Evolutionary conservation across 1,140 invertebrate species (phyloP).

Genomic region (Drosophila serrata): DNA sequence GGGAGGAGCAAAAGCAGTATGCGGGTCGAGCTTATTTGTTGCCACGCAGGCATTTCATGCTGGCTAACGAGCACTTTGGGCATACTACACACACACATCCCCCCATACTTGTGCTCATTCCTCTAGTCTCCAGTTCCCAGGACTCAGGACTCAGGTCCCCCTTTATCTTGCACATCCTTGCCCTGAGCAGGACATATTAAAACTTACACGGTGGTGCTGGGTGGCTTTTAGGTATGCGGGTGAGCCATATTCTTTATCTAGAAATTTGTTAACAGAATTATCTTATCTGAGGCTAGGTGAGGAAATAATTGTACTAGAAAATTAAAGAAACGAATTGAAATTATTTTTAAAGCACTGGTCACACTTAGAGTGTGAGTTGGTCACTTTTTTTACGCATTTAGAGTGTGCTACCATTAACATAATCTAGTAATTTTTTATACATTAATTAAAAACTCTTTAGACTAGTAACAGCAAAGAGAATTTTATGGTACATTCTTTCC

Average conservation of each 20-base stretch:
- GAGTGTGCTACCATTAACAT: too few species aligned
- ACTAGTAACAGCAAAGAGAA: too few species aligned
- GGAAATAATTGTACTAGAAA: neutral
- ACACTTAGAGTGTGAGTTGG: neutral
- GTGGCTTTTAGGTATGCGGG: neutral
- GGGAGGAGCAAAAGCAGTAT: conserved; percentile 25
- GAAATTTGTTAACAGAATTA: conserved; percentile 5
- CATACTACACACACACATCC: conserved; percentile 36
- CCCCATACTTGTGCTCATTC: neutral
- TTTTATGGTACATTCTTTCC: neutral
- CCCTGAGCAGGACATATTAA: conserved; percentile 29
- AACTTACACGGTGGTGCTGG: conserved; percentile 6
- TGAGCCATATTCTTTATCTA: neutral
- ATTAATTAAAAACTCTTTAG: neutral
- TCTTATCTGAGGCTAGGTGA: neutral
- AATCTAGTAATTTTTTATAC: neutral
- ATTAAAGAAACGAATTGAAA: neutral
- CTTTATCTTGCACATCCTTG: neutral
- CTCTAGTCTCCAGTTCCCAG: neutral
- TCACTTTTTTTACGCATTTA: neutral
- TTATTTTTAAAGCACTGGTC: neutral
- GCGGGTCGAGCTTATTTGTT: conserved; percentile 68
- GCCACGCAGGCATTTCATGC: conserved; percentile 73
- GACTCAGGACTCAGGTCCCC: conserved; percentile 9
- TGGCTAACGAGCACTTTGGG: conserved; percentile 74